Base-by-base conservation (phyloP, 2,113 vertebrate genomes). In the Boleophthalmus pectinirostris region DNA sequence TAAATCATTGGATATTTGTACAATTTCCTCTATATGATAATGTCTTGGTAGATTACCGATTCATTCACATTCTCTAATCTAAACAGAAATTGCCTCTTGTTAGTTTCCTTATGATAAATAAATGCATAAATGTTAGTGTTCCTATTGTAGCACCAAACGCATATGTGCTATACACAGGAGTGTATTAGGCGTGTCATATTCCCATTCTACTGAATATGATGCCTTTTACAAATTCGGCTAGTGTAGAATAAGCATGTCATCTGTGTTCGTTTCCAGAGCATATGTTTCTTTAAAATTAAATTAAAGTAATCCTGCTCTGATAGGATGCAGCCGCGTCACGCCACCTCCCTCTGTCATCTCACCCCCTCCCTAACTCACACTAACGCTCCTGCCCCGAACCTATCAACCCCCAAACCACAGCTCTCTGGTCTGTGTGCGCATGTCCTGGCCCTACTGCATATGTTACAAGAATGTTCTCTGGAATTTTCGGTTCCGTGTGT, bases 321-420 rank as follows among this genome's bases (percentile, higher is more conserved):
- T 80, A 81, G 72, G 82, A 78, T 75, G 74, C 72, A 47, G 67
- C 61, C 33, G 77, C 29, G 66, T 89, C 85, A 85, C 83, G n/a
- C 87, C 85, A 86, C 80, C 73, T 46, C 15, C 51, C 24, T 65
- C 72, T 63, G 73, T 3, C 3, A 21, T 38, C 23, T n/a, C 56
- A 8, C 2, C 18, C 14, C 33, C 35, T 16, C 54, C 16, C 51
- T 21, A 0, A n/a, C 33, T 9, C 33, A 14, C 54, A 16, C 58
- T 24, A 13, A 0, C 20, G 11, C 2, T 58, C 65, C 70, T 43
- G 38, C 66, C 54, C 25, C 43, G 51, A 67, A 82, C 61, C 61
- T 46, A 47, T 23, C 56, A 13, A 25, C 66, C 66, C 49, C 66
- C 72, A 47, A 63, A 77, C n/a, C 73, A 66, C 33, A 61, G 58